phyloP scores from a whole-genome alignment of 2,113 vertebrate species.

The Tauraco erythrolophus region DNA sequence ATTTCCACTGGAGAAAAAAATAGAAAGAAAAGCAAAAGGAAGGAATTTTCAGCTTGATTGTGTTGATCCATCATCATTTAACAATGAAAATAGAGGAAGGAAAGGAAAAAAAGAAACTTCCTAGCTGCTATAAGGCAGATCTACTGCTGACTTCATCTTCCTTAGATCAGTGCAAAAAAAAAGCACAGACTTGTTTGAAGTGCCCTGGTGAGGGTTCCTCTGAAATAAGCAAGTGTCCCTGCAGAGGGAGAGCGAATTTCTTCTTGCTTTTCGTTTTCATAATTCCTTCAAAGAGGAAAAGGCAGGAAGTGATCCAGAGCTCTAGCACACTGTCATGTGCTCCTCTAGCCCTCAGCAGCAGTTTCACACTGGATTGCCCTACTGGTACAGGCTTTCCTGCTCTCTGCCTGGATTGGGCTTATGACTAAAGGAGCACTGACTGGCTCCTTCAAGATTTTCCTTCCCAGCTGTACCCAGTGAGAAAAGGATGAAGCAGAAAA shows the following conservation, averaged over 20 bases:
- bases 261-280: neutral
- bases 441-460: neutral
- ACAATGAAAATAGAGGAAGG: neutral
- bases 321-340: accelerated
- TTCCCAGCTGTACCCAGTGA: neutral
- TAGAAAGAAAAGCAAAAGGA: constrained; percentile 1
- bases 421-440: neutral
- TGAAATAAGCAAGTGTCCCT: neutral
- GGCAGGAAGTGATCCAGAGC: neutral
- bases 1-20: neutral
- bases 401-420: neutral
- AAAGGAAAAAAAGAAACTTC: neutral
- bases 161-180: neutral
- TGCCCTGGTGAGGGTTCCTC: neutral
- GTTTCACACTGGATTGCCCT: neutral
- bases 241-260: neutral
- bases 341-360: neutral
- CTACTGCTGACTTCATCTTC: neutral
- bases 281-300: neutral
- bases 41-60: neutral
- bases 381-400: neutral
- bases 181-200: neutral
- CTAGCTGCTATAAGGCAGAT: neutral
- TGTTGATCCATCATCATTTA: neutral
- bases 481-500: neutral